Evolutionary conservation across 2,113 vertebrate species (phyloP), one percentile per base, ranked within the genome.

Genomic region (Apteryx mantelli): DNA sequence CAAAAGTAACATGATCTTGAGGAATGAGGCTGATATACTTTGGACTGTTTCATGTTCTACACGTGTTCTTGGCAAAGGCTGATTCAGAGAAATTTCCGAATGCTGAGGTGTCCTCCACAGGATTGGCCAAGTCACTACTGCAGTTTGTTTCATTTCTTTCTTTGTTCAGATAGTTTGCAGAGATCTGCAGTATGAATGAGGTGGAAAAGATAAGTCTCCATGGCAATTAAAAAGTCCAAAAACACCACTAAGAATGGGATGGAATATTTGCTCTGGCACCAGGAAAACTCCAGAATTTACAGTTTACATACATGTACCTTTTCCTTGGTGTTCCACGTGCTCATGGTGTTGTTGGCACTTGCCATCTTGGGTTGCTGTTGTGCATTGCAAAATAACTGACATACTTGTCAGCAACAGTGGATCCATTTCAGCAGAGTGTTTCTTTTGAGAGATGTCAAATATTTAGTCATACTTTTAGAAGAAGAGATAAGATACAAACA

Each of bases 81-180:
- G 82, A 83, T 80, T 81, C n/a, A 26, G 42, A 84, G 60, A 63
- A 88, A 95, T 58, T 89, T 85, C 88, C 53, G 82, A 94, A 93
- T 74, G 94, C 63, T 95, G 95, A 95, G 77, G 66, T 89, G 85
- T 84, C 93, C 85, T 90, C 3, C 70, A 32, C 15, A 58, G n/a
- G 8, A 87, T 12, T 2, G 19, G 30, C 75, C 87, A 90, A 90
- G 85, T 89, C 82, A 86, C 5, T 30, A 46, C 10, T 86, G 14
- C 88, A 32, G 48, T 90, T 86, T 56, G 34, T 83, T 81, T 89
- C 52, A 11, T 82, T 95, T 79, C 64, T 74, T 76, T 40, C 26
- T 63, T 61, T 58, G 16, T 86, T 65, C 21, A 82, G 65, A 77
- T 1, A 13, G 32, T 76, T 55, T 36, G 17, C 44, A 76, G 13